Conservation (phyloP, 2,888 invertebrate genomes). For the Sphaeridia pumilis region DNA sequence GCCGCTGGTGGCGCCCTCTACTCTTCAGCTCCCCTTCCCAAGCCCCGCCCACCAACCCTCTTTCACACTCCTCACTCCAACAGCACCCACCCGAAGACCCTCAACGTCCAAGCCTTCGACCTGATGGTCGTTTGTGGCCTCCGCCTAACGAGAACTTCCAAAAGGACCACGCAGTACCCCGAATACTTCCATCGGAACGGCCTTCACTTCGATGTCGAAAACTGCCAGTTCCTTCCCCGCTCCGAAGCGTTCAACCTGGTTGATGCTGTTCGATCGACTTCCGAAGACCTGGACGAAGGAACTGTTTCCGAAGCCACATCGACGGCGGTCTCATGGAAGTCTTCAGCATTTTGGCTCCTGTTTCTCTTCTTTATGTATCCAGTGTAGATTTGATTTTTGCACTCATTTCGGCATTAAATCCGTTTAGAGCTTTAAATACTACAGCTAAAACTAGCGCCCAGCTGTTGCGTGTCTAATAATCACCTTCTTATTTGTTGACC, state of each 20-base stretch:
- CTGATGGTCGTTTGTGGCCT: slow-evolving; percentile 15
- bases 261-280: background rate
- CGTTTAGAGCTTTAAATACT: too few relatives aligned
- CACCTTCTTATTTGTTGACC: too few relatives aligned
- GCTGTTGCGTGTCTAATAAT: too few relatives aligned
- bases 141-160: slow-evolving; percentile 1
- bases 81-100: background rate
- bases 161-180: slow-evolving; percentile 8
- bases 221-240: slow-evolving; percentile 13
- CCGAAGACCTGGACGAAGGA: background rate
- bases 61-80: background rate
- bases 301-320: too few relatives aligned
- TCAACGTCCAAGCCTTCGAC: slow-evolving; percentile 12
- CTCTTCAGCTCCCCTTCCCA: background rate
- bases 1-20: background rate
- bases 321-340: too few relatives aligned
- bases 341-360: too few relatives aligned
- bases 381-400: too few relatives aligned
- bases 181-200: slow-evolving; percentile 14
- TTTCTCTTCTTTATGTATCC: too few relatives aligned
- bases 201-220: slow-evolving; percentile 11
- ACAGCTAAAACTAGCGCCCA: too few relatives aligned
- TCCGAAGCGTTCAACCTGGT: slow-evolving; percentile 1
- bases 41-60: background rate
- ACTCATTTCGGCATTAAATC: too few relatives aligned